Conservation (phyloP, 1,140 invertebrate species). For the Anoplophora glabripennis region DNA sequence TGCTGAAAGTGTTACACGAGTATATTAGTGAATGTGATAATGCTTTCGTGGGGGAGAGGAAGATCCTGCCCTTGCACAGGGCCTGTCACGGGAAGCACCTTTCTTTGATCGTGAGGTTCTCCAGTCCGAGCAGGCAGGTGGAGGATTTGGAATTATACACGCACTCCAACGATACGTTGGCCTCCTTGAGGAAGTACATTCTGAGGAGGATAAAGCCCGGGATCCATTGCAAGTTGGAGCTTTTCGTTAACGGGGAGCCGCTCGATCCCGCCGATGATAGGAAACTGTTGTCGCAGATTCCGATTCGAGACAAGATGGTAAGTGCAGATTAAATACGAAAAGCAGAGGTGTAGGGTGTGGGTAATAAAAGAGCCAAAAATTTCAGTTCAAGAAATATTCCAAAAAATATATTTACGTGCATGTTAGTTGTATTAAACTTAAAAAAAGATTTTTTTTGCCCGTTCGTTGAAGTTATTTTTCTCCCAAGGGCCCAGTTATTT, state of each 20-base stretch:
- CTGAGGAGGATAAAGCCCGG: constrained; percentile 70
- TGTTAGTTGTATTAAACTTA: no score
- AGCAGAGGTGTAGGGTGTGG: no score
- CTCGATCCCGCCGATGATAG: constrained; percentile 85
- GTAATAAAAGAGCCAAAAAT: no score
- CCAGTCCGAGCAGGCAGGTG: constrained; percentile 82
- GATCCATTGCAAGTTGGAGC: constrained; percentile 82
- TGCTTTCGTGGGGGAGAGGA: constrained; percentile 84
- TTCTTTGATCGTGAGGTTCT: constrained; percentile 80
- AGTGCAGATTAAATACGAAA: constrained; percentile 21
- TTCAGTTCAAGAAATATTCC: no score
- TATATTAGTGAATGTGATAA: constrained; percentile 96
- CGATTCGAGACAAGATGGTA: constrained; percentile 88
- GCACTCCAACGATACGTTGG: constrained; percentile 91
- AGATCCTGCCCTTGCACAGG: constrained; percentile 82
- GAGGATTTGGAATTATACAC: constrained; percentile 92
- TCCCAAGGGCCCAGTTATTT: no score
- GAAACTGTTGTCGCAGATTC: constrained; percentile 83
- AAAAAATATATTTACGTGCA: no score
- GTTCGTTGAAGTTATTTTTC: no score
- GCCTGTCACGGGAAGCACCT: constrained; percentile 89
- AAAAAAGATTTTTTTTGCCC: no score
- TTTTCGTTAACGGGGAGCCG: constrained; percentile 85
- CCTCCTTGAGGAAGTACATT: constrained; percentile 74
- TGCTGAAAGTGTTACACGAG: constrained; percentile 91